A percentile compares a stretch with the other conserved stretches of the same genome.
Evolutionary conservation across 2,113 vertebrate species (phyloP).

Genomic region (Neomonachus schauinslandi): DNA sequence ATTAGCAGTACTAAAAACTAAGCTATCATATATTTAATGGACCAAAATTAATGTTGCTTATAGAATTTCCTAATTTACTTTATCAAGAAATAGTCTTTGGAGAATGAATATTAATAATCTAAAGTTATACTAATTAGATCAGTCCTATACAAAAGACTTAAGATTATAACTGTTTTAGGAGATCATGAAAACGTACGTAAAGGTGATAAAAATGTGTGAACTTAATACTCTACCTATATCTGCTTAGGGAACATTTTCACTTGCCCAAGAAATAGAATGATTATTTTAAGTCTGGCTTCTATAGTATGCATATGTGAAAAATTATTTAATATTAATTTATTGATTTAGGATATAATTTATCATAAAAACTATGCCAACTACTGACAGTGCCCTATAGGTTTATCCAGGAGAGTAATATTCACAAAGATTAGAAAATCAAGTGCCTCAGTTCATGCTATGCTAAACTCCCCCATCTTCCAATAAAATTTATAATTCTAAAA

Average conservation of each 20-base stretch:
- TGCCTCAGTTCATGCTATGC: neutral
- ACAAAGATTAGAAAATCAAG: slow-evolving; percentile 26
- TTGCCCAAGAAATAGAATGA: slow-evolving; percentile 10
- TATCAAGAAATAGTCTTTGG: slow-evolving; percentile 20
- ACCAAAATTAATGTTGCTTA: slow-evolving; percentile 36
- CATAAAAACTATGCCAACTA: neutral
- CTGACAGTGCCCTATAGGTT: neutral
- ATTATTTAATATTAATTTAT: slow-evolving; percentile 43
- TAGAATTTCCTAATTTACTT: slow-evolving; percentile 20
- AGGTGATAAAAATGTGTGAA: slow-evolving; percentile 13
- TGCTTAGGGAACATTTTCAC: slow-evolving; percentile 46
- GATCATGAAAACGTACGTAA: neutral
- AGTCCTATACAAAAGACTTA: slow-evolving; percentile 33
- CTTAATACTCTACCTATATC: slow-evolving; percentile 14
- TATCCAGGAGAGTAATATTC: neutral
- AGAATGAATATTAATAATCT: slow-evolving; percentile 38
- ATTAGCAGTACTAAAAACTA: slow-evolving; percentile 38
- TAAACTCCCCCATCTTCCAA: neutral
- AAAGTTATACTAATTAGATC: slow-evolving; percentile 1
- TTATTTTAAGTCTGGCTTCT: slow-evolving; percentile 48
- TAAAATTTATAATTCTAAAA: slow-evolving; percentile 5
- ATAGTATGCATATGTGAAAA: slow-evolving; percentile 36
- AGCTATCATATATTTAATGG: slow-evolving; percentile 30
- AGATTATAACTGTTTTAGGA: neutral
- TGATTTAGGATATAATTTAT: slow-evolving; percentile 49